phyloP scores from a whole-genome alignment of 2,888 invertebrate species.

The Leptinotarsa rubiginosa region DNA sequence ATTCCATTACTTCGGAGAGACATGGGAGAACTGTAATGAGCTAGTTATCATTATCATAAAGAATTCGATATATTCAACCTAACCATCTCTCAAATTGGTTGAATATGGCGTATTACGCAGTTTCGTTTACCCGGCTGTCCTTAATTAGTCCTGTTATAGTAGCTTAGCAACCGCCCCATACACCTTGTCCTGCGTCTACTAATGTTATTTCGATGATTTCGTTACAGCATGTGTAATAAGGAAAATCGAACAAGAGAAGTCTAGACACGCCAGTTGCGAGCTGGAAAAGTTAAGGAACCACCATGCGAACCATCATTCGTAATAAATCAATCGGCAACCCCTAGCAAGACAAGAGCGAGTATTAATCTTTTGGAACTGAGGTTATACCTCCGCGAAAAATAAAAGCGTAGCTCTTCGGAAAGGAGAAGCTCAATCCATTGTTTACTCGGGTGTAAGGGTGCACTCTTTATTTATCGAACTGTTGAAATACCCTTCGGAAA shows the following conservation, averaged over 20 bases:
- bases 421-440: constrained; percentile 34
- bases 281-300: constrained; percentile 33
- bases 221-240: not conserved
- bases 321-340: constrained; percentile 45
- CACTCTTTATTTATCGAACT: constrained; percentile 28
- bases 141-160: constrained; percentile 9
- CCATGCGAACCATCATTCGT: constrained; percentile 35
- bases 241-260: constrained; percentile 10
- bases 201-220: not conserved
- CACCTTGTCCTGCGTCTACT: constrained; percentile 1
- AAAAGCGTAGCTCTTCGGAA: constrained; percentile 37
- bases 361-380: constrained; percentile 45
- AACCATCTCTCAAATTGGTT: not conserved
- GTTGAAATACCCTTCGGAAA: constrained; percentile 26
- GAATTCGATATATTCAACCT: not conserved
- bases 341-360: constrained; percentile 39
- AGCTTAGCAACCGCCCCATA: constrained; percentile 15
- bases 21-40: too few species aligned
- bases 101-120: not conserved
- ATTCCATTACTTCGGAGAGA: too few species aligned
- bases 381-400: constrained; percentile 40
- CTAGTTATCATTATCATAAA: too few species aligned
- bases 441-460: constrained; percentile 38
- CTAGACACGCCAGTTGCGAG: constrained; percentile 24
- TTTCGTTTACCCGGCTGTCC: not conserved